A percentile compares a stretch with the other conserved stretches of the same genome.
Evolutionary conservation across 2,113 vertebrate species (phyloP).

Genomic region (Actenoides hombroni): DNA sequence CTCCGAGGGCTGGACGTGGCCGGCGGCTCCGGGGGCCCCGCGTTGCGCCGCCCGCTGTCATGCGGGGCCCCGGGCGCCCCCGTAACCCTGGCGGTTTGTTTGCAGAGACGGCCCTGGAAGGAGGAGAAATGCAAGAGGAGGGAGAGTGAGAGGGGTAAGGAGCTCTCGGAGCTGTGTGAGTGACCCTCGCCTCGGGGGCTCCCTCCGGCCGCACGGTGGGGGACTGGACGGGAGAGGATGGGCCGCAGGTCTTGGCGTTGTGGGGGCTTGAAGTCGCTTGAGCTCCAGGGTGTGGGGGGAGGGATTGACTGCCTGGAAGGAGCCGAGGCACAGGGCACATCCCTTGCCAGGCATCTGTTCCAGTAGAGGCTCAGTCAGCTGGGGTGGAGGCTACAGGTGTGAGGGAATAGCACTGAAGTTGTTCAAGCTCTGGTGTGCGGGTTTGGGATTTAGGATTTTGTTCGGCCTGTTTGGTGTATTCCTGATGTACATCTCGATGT

Average conservation of each 20-base stretch:
- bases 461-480: not conserved
- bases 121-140: conserved; percentile 64
- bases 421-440: rapidly evolving
- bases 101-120: conserved; percentile 56
- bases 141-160: conserved; percentile 70
- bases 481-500: not conserved
- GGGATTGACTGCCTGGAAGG: not conserved
- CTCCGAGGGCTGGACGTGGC: not conserved
- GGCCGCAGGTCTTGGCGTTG: not conserved
- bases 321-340: not conserved
- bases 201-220: too few relatives aligned
- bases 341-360: not conserved
- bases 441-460: not conserved
- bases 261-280: not conserved
- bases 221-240: not conserved
- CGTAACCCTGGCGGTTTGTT: conserved; percentile 48
- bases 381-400: not conserved
- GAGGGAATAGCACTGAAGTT: not conserved
- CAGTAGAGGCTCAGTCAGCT: rapidly evolving
- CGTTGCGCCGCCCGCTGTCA: not conserved
- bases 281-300: not conserved
- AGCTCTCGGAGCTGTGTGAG: conserved; percentile 4
- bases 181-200: not conserved
- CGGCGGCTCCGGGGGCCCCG: not conserved
- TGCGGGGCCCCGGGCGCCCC: not conserved